Evolutionary conservation across 1,140 invertebrate genomes (phyloP), one percentile per base, ranked within the genome.

Genomic region (Drosophila repletoides): DNA sequence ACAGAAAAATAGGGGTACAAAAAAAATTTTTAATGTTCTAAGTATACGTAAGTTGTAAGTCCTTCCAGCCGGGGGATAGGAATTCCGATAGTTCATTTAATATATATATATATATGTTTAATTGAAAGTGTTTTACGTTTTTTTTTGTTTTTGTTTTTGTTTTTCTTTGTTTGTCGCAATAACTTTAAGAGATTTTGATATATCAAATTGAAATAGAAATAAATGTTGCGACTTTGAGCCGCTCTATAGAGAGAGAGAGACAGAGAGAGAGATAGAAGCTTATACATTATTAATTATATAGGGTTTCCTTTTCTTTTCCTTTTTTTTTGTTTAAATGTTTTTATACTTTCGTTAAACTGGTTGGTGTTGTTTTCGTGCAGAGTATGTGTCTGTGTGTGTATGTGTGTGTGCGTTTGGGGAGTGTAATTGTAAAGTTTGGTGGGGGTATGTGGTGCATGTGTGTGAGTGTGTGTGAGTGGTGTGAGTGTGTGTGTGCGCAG

Each of bases 201-300:
- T 83, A 31, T 19, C 36, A 40, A 21, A 41, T 41, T 22, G 19
- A 84, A 83, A 77, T 83, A 70, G 59, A 72, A 61, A 63, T 76
- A 76, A 63, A 72, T 83, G 69, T 52, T 41, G 53, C 80, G 79
- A 86, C 79, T 84, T 84, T 67, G 66, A 86, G 79, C 60, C 79
- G 77, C 55, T 60, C 49, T 70, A 55, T 53, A 71, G 36, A 69
- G 26, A 49, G 49, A 46, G 17, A 15, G 19, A 17, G 15, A 43
- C 19, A 26, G 17, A 17, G 19, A 43, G 9, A 22, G 21, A 43
- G 49, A 64, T 40, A 65, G 64, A 68, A 76, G 68, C 76, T 81
- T 76, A n/a, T n/a, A 81, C 29, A 55, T 63, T 74, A 40, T 34
- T 31, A n/a, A 51, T 31, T 38, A n/a, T n/a, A n/a, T 51, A 48